A percentile compares a stretch with the other conserved stretches of the same genome.
Conservation (phyloP, 2,113 vertebrate genomes). For the Actinemys pallida region DNA sequence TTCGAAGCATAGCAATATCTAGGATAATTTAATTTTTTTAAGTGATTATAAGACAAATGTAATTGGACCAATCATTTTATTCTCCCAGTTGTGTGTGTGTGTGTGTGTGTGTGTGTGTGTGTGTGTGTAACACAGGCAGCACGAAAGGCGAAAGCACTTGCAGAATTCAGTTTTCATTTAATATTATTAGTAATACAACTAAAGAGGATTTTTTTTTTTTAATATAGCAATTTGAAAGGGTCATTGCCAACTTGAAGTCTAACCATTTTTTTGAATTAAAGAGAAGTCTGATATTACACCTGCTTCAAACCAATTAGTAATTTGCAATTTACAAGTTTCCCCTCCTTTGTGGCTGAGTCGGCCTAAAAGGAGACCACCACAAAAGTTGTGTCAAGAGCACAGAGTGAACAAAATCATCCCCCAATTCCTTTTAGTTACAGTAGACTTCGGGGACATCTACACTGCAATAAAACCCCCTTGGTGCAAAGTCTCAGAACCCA, state of each 20-base stretch:
- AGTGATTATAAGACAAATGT: neutral
- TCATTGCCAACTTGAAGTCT: neutral
- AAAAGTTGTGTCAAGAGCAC: neutral
- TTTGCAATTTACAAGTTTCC: too few relatives aligned
- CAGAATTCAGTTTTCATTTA: neutral
- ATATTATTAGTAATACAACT: neutral
- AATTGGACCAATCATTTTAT: neutral
- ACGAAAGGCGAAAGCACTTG: neutral
- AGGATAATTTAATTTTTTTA: neutral
- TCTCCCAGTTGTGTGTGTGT: neutral
- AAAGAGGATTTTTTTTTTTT: neutral
- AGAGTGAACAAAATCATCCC: neutral
- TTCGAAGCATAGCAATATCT: neutral
- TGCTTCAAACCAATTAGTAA: neutral
- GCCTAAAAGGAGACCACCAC: neutral
- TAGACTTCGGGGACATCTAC: neutral
- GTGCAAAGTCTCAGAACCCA: neutral
- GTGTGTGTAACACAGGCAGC: neutral
- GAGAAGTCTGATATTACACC: neutral
- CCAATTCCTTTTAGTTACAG: neutral
- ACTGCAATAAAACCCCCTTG: neutral
- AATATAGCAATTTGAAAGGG: neutral
- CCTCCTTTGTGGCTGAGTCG: neutral
- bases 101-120: accelerated
- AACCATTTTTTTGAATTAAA: neutral